Conservation (phyloP, 2,888 invertebrate species). For the Cartodere bifasciata region DNA sequence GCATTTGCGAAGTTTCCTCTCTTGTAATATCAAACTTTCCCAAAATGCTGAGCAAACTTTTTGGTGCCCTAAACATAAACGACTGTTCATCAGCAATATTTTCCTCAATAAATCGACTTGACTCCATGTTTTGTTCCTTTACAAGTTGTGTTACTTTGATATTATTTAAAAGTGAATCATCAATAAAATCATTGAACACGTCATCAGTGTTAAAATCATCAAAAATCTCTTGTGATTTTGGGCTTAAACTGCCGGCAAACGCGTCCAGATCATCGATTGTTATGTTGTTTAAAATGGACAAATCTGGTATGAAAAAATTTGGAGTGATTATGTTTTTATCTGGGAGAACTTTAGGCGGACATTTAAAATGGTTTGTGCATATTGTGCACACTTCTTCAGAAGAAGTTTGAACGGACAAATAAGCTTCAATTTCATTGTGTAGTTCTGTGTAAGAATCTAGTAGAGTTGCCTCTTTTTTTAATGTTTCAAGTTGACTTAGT, state of each 20-base stretch:
- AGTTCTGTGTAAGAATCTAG: no score
- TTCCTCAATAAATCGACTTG: constrained; percentile 2
- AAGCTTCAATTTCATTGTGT: no score
- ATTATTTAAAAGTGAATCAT: constrained; percentile 13
- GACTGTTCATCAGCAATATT: constrained; percentile 14
- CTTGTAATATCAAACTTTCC: constrained; percentile 16
- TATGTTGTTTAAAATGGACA: constrained; percentile 19
- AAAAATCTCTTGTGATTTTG: constrained; percentile 10
- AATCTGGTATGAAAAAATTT: constrained; percentile 18
- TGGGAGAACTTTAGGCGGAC: no score
- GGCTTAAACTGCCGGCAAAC: constrained; percentile 18
- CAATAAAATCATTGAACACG: constrained; percentile 5
- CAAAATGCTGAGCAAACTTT: constrained; percentile 17
- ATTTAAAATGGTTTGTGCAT: no score
- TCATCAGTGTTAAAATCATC: constrained; percentile 7
- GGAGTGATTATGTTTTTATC: no score
- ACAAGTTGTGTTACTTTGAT: constrained; percentile 14
- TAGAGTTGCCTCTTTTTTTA: no score
- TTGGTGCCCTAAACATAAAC: constrained; percentile 21
- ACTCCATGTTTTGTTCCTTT: constrained; percentile 10
- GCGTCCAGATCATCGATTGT: constrained; percentile 20
- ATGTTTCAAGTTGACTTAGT: no score
- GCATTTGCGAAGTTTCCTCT: constrained; percentile 6
- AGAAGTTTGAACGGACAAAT: no score
- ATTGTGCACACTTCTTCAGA: no score